Evolutionary conservation across 2,113 vertebrate genomes (phyloP).

Genomic region (Callospermophilus lateralis): DNA sequence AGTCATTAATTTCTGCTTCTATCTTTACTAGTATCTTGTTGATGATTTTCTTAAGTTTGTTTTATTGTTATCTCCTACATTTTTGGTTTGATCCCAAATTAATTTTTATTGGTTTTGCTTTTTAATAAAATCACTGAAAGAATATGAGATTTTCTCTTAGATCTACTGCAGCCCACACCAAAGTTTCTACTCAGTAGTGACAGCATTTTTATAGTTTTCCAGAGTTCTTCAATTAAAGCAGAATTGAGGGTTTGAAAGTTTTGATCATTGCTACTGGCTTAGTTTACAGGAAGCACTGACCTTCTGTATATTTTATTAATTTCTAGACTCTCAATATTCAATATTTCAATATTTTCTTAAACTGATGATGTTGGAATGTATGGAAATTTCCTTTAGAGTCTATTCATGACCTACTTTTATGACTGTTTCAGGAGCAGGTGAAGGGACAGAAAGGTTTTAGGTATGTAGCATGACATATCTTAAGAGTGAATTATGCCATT

Average conservation of each 20-base stretch:
- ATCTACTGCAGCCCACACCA: not conserved
- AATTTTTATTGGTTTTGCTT: not conserved
- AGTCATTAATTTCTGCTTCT: not conserved
- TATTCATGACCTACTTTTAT: not conserved
- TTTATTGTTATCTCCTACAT: not conserved
- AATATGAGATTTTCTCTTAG: not conserved
- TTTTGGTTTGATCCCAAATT: not conserved
- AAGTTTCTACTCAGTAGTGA: not conserved
- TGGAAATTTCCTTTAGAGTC: not conserved
- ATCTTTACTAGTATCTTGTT: not conserved
- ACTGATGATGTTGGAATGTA: not conserved
- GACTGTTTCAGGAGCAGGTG: not conserved
- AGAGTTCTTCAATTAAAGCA: not conserved
- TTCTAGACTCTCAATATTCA: not conserved
- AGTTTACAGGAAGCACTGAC: not conserved
- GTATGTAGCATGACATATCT: not conserved
- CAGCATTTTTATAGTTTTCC: not conserved
- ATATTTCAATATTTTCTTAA: not conserved
- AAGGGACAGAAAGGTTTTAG: not conserved
- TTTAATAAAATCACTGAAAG: not conserved
- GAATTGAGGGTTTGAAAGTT: not conserved
- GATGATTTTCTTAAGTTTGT: not conserved
- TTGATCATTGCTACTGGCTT: not conserved
- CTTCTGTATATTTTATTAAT: not conserved
- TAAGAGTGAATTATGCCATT: not conserved